Percentiles rank a stretch among this genome's conserved stretches.
phyloP scores from a whole-genome alignment of 2,113 vertebrate species.

The Mellivora capensis region DNA sequence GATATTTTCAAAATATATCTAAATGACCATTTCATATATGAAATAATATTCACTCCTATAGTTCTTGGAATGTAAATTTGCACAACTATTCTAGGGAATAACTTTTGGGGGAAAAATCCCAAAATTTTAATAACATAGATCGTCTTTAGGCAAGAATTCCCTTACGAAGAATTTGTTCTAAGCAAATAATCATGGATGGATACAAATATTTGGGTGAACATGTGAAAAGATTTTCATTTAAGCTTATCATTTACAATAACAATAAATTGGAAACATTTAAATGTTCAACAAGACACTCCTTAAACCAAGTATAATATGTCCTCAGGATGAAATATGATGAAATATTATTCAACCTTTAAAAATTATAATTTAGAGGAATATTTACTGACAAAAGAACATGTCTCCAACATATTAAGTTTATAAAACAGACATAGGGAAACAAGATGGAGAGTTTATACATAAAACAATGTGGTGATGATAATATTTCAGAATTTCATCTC shows the following conservation, averaged over 20 bases:
- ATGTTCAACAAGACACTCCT: background rate
- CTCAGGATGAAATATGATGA: background rate
- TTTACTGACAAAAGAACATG: background rate
- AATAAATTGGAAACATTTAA: slow-evolving; percentile 1
- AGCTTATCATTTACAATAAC: background rate
- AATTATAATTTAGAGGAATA: background rate
- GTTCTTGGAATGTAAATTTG: background rate
- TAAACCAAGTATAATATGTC: background rate
- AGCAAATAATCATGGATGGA: slow-evolving; percentile 4
- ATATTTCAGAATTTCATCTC: background rate
- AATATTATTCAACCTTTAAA: background rate
- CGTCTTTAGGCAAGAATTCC: background rate
- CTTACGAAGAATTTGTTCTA: background rate
- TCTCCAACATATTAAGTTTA: background rate
- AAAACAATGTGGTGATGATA: background rate
- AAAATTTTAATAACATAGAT: background rate
- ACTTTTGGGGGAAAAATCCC: background rate
- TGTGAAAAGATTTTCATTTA: slow-evolving; percentile 5
- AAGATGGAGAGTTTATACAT: background rate
- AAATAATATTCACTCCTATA: background rate
- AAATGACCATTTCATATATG: background rate
- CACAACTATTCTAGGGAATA: background rate
- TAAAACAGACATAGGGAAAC: background rate
- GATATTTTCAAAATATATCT: background rate
- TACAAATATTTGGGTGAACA: slow-evolving; percentile 26